Base-by-base conservation (phyloP, 2,797 vertebrate species). In the Denticeps clupeoides region DNA sequence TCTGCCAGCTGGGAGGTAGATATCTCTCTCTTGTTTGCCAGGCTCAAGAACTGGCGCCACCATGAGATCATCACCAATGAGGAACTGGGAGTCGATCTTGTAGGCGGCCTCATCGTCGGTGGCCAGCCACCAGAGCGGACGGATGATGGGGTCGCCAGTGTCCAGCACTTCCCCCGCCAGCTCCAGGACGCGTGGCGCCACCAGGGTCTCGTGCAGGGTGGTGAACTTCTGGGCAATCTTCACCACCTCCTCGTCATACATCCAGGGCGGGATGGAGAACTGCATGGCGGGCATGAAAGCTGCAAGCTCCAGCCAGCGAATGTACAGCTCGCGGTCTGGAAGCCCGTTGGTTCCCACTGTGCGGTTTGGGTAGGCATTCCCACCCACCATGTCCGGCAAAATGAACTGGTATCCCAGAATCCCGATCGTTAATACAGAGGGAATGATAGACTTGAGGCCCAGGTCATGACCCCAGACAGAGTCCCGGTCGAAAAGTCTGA, bases 231-330 rank as follows among this genome's bases (percentile, higher is more conserved):
- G 84, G 0, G 91, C 93, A 0, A 97, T 96, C 58, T 85, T 72
- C 15, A 93, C 78, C 35, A 96, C 91, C 56, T 93, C 85, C 1
- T 70, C 62, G 26, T 93, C 91, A 0, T 92, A 97, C 8, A 78
- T 74, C 93, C 93, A 97, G 0, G 93, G 93, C 0, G 93, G 93
- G 25, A 97, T 82, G 4, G 93, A 91, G 62, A 97, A 96, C 74
- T 96, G 89, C 92, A 97, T 90, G 31, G 88, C 86, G 0, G 93
- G 93, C 90, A 97, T 88, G 73, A 97, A 97, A 5, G 93, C 89
- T 0, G 89, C 89, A 43, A 97, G 73, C 74, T 97, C 91, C 68
- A 97, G 70, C 93, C 93, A 96, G 41, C 93, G 84, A 61, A 97
- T 86, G 8, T 95, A 97, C 16, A 97, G 85, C 62, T 97, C 93